Evolutionary conservation across 2,113 vertebrate species (phyloP), one percentile per base, ranked within the genome.

Genomic region (Clinocottus analis): DNA sequence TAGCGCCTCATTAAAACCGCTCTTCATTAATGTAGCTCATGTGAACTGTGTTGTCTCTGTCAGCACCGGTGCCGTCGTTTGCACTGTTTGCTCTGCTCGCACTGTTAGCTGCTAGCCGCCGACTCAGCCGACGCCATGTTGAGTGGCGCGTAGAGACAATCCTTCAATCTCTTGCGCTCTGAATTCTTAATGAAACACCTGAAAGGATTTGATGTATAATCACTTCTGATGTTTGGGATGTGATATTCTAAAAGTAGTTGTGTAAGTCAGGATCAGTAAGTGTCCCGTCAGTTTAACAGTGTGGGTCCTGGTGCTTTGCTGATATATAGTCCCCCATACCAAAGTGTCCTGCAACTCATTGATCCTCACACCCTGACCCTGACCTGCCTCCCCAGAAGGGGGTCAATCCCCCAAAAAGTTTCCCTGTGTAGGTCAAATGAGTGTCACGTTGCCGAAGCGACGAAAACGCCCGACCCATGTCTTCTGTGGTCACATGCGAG

Each of bases 391-490:
- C 27, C 45, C 27, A 2, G n/a, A 61, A 49, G 59, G 60, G 31
- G 11, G 39, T 5, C 41, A 63, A 47, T 80, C 19, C 8, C 3
- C 3, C 68, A 80, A 78, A 72, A 1, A 0, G 41, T 60, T 56
- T 53, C 66, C 62, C 21, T 2, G n/a, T 8, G 51, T 69, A 60
- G 69, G 79, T 88, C 71, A 66, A 29, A 47, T 58, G 55, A 53
- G 65, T 79, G 79, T 82, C 55, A 47, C 37, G 81, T 77, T 74
- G 63, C 80, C 35, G 31, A 77, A 58, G 72, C 65, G 72, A 73
- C 73, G 82, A 58, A 61, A 82, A 82, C 75, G 69, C 69, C 23
- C 19, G 62, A 51, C 25, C 59, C n/a, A 45, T 77, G 69, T 77
- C 68, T 49, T 79, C 39, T 77, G 75, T 13, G 67, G 39, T 59